phyloP scores from a whole-genome alignment of 2,113 vertebrate genomes.

The Sardina pilchardus region DNA sequence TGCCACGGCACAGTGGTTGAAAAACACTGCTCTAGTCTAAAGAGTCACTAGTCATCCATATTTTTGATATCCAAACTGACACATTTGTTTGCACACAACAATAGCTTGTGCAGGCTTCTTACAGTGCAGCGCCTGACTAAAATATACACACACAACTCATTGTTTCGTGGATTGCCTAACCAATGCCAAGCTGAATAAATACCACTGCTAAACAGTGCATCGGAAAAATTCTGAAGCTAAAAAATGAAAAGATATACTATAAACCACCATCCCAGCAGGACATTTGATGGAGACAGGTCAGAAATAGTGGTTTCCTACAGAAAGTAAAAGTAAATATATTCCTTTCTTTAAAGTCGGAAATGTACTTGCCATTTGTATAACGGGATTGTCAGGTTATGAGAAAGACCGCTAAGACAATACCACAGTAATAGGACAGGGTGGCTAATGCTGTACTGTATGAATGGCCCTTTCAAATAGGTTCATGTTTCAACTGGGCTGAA shows the following conservation, averaged over 20 bases:
- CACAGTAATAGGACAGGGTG: neutral
- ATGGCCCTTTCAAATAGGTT: neutral
- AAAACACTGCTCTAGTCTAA: too few species aligned
- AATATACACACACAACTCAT: neutral
- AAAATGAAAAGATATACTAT: neutral
- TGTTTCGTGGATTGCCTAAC: neutral
- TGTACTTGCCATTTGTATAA: neutral
- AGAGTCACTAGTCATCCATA: too few species aligned
- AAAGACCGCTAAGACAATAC: neutral
- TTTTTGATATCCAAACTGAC: too few species aligned
- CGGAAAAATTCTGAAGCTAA: neutral
- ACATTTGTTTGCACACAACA: neutral
- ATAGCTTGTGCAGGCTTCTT: neutral
- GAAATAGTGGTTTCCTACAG: neutral
- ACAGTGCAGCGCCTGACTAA: neutral
- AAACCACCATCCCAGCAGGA: neutral
- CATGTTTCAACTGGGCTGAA: neutral
- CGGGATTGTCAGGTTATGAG: neutral
- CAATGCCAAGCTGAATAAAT: neutral
- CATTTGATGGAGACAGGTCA: neutral
- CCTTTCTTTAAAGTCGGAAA: neutral
- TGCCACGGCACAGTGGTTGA: too few species aligned
- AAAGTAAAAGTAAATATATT: neutral
- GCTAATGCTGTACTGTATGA: neutral
- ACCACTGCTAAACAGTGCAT: neutral